phyloP scores from a whole-genome alignment of 2,888 invertebrate species.

The Cataglyphis cursor region DNA sequence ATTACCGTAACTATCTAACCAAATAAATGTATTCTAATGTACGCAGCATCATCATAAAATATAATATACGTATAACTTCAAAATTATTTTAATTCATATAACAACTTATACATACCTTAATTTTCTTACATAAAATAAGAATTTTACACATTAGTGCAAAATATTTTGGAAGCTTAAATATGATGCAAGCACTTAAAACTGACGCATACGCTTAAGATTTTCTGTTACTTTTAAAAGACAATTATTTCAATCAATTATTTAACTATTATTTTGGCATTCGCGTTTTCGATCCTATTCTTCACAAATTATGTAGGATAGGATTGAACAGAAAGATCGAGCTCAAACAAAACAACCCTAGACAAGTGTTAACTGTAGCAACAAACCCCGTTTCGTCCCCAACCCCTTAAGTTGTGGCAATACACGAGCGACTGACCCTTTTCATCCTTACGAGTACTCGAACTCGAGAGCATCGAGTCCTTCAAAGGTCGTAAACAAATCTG shows the following conservation, averaged over 20 bases:
- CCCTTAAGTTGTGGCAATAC: conserved; percentile 70
- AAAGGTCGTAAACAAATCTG: conserved; percentile 72
- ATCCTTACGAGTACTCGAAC: conserved; percentile 67
- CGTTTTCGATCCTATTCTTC: background rate
- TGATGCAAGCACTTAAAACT: too few species aligned
- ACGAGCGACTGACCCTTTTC: conserved; percentile 70
- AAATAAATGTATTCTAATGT: conserved; percentile 22
- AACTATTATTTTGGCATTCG: background rate
- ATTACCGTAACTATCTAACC: conserved; percentile 39
- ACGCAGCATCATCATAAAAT: background rate
- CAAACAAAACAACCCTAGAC: conserved; percentile 73
- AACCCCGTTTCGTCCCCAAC: conserved; percentile 76
- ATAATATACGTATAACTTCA: background rate
- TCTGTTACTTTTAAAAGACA: background rate
- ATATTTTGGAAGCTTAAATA: background rate
- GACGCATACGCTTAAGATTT: background rate
- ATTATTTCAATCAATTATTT: background rate
- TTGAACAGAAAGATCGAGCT: conserved; percentile 24
- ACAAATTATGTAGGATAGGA: conserved; percentile 31
- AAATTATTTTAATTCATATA: background rate
- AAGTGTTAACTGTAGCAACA: conserved; percentile 83
- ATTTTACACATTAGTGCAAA: background rate
- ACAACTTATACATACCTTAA: background rate
- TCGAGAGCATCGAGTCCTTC: conserved; percentile 63
- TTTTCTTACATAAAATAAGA: background rate